A percentile compares a stretch with the other conserved stretches of the same genome.
Evolutionary conservation across 2,888 invertebrate species (phyloP).

Genomic region (Drosophila birchii): DNA sequence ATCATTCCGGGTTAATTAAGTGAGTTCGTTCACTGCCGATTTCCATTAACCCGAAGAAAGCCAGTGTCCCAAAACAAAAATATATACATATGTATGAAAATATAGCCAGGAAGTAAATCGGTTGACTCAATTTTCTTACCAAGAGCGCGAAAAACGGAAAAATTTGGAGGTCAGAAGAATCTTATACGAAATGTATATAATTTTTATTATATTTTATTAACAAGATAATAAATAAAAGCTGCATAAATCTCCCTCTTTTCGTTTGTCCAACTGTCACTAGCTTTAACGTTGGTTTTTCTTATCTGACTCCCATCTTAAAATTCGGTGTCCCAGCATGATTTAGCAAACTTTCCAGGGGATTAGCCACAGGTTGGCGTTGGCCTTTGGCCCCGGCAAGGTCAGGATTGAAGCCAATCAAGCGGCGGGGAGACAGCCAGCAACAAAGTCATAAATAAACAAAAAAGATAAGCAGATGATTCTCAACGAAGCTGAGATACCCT

Average conservation of each 20-base stretch:
- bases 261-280: too few relatives aligned
- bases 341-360: background rate
- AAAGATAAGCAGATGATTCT: slow-evolving; percentile 8
- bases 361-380: slow-evolving; percentile 13
- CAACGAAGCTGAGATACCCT: background rate
- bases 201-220: background rate
- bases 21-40: slow-evolving; percentile 19
- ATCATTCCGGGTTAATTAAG: slow-evolving; percentile 22
- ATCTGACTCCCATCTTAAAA: background rate
- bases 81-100: background rate
- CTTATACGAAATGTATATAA: background rate
- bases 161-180: background rate
- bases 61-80: slow-evolving; percentile 2
- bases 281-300: background rate
- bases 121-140: slow-evolving; percentile 13
- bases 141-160: background rate
- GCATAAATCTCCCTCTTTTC: too few relatives aligned
- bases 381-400: slow-evolving; percentile 33
- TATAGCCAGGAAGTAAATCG: slow-evolving; percentile 11
- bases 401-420: slow-evolving; percentile 24
- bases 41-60: slow-evolving; percentile 23
- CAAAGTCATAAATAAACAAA: slow-evolving; percentile 8
- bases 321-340: background rate
- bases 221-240: too few relatives aligned
- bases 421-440: slow-evolving; percentile 23